Evolutionary conservation across 2,797 vertebrate genomes (phyloP).

Genomic region (Yasuhikotakia modesta): DNA sequence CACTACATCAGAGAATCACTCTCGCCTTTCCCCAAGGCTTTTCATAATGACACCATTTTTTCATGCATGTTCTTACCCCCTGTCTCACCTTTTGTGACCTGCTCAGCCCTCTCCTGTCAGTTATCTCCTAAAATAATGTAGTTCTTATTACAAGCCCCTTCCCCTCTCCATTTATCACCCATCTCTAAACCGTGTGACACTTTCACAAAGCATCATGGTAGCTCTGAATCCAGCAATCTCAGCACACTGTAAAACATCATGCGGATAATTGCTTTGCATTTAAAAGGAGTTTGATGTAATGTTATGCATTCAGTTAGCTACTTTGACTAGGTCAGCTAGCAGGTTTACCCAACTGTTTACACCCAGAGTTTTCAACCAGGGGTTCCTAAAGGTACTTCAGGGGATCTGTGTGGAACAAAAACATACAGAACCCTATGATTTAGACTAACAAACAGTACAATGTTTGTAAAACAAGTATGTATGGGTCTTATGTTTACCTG

Average conservation of each 20-base stretch:
- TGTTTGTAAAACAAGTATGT: not conserved
- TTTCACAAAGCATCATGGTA: slow-evolving; percentile 32
- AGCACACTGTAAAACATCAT: slow-evolving; percentile 21
- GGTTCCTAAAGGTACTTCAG: not conserved
- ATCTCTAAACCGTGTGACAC: slow-evolving; percentile 14
- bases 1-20: not conserved
- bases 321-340: not conserved
- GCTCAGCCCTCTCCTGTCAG: not conserved
- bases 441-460: not conserved
- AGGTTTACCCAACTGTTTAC: not conserved
- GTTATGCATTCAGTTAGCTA: not conserved
- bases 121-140: not conserved
- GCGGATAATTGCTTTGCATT: slow-evolving; percentile 3
- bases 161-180: not conserved
- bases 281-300: not conserved
- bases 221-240: slow-evolving; percentile 35
- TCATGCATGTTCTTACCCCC: slow-evolving; percentile 28
- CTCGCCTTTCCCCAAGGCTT: not conserved
- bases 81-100: not conserved
- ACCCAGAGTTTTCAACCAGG: not conserved
- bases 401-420: not conserved
- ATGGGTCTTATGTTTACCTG: not conserved
- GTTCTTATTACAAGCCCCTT: slow-evolving; percentile 3
- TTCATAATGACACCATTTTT: slow-evolving; percentile 15
- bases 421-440: not conserved